Evolutionary conservation across 2,888 invertebrate genomes (phyloP).

Genomic region (Frankliniella fusca): DNA sequence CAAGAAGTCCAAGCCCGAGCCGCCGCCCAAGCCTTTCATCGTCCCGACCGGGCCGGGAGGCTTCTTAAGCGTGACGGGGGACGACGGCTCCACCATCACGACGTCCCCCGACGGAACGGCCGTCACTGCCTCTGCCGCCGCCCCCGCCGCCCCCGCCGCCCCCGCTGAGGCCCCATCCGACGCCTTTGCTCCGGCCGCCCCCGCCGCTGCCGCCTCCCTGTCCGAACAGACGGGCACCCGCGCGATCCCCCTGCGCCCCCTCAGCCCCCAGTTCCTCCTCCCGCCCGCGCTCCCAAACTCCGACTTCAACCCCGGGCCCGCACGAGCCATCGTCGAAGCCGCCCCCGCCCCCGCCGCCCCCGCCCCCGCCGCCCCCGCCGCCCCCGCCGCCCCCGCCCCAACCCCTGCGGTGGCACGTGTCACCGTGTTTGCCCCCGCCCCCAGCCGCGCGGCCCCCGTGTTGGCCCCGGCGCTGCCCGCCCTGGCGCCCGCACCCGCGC

Average conservation of each 20-base stretch:
- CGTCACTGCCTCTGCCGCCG: not conserved
- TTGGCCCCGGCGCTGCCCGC: no score
- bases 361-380: no score
- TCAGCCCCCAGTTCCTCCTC: not conserved
- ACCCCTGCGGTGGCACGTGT: no score
- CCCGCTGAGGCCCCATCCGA: not conserved
- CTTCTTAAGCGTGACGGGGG: not conserved
- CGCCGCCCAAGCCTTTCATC: not conserved
- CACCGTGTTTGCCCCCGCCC: no score
- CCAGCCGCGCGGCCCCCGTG: no score
- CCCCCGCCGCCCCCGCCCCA: no score
- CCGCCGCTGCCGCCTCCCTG: not conserved
- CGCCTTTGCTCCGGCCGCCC: not conserved
- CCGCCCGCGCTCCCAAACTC: not conserved
- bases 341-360: not conserved
- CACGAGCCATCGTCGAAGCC: not conserved
- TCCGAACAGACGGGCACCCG: not conserved
- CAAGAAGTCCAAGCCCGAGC: not conserved
- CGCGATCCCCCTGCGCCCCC: not conserved
- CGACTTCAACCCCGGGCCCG: constrained; percentile 13
- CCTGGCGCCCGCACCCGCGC: no score
- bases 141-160: not conserved
- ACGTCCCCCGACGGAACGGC: not conserved
- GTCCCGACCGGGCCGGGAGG: not conserved
- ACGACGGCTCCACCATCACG: not conserved